Evolutionary conservation across 2,888 invertebrate species (phyloP).

Genomic region (Meloe dianella): DNA sequence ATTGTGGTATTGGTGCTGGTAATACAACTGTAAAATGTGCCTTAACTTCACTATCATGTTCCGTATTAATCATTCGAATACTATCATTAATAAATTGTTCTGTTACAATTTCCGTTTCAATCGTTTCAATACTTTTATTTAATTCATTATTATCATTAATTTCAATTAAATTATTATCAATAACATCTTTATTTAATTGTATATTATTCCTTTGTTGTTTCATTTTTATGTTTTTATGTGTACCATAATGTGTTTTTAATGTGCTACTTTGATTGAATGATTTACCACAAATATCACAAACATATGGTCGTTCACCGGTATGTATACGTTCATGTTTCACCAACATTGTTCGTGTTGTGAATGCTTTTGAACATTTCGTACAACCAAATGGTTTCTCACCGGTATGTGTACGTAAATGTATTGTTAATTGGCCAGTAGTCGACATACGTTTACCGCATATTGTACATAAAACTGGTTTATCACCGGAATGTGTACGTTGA

Average conservation of each 20-base stretch:
- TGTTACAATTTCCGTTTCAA: slow-evolving; percentile 25
- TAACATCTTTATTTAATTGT: background rate
- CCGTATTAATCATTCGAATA: slow-evolving; percentile 20
- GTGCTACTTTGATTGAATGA: slow-evolving; percentile 53
- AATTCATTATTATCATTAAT: slow-evolving; percentile 14
- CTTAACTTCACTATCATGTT: slow-evolving; percentile 19
- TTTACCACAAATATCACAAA: slow-evolving; percentile 50
- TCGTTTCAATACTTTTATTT: slow-evolving; percentile 21
- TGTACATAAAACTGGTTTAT: slow-evolving; percentile 61
- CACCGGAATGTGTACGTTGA: slow-evolving; percentile 60
- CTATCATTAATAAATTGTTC: slow-evolving; percentile 24
- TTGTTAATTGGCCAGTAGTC: slow-evolving; percentile 51
- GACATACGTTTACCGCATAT: slow-evolving; percentile 55
- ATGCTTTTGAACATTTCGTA: slow-evolving; percentile 46
- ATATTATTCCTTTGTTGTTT: slow-evolving; percentile 17
- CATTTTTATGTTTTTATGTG: slow-evolving; percentile 35
- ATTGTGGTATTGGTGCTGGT: slow-evolving; percentile 28
- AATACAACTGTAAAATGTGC: slow-evolving; percentile 28
- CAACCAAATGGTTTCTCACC: slow-evolving; percentile 53
- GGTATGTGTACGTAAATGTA: slow-evolving; percentile 52
- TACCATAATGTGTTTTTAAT: slow-evolving; percentile 48
- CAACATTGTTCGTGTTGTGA: slow-evolving; percentile 48
- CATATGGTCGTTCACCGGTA: slow-evolving; percentile 53
- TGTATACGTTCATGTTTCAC: slow-evolving; percentile 51
- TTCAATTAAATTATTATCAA: slow-evolving; percentile 9